These are phyloP conservation scores for Phthorimaea operculella DNA, from an alignment of 1,140 invertebrate genomes.

Conservation along the genomic window DNA sequence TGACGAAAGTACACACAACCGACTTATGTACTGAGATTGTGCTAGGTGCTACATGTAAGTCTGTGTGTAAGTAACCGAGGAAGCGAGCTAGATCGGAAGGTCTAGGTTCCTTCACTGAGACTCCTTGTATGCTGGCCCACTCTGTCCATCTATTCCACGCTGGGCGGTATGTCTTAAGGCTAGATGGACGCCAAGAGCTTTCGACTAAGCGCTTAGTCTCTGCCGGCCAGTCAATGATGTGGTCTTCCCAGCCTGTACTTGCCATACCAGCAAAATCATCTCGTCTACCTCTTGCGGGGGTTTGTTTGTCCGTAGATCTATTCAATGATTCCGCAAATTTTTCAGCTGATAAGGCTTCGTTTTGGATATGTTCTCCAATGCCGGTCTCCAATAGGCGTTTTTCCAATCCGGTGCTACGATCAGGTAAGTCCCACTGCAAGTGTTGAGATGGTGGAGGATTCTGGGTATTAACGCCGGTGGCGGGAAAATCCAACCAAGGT, in stretches of 20 bases:
- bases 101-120: neutral
- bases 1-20: neutral
- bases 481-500: slow-evolving; percentile 27
- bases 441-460: slow-evolving; percentile 11
- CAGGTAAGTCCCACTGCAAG: slow-evolving; percentile 12
- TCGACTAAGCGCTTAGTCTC: slow-evolving; percentile 8
- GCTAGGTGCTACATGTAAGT: neutral
- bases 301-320: slow-evolving; percentile 17
- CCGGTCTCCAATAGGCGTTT: slow-evolving; percentile 24
- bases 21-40: neutral
- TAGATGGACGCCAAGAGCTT: slow-evolving; percentile 14
- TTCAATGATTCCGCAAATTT: slow-evolving; percentile 10
- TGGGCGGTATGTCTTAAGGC: slow-evolving; percentile 14
- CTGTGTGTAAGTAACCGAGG: neutral
- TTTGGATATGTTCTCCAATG: slow-evolving; percentile 13
- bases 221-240: slow-evolving; percentile 11
- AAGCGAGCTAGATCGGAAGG: neutral
- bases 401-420: slow-evolving; percentile 26
- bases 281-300: slow-evolving; percentile 13
- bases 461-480: slow-evolving; percentile 25
- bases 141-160: slow-evolving; percentile 18
- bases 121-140: slow-evolving; percentile 5
- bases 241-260: slow-evolving; percentile 14
- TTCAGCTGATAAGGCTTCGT: slow-evolving; percentile 14
- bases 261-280: slow-evolving; percentile 19